Percentiles rank a stretch among this genome's conserved stretches.
Evolutionary conservation across 1,140 invertebrate species (phyloP).

Genomic region (Pogonomyrmex barbatus): DNA sequence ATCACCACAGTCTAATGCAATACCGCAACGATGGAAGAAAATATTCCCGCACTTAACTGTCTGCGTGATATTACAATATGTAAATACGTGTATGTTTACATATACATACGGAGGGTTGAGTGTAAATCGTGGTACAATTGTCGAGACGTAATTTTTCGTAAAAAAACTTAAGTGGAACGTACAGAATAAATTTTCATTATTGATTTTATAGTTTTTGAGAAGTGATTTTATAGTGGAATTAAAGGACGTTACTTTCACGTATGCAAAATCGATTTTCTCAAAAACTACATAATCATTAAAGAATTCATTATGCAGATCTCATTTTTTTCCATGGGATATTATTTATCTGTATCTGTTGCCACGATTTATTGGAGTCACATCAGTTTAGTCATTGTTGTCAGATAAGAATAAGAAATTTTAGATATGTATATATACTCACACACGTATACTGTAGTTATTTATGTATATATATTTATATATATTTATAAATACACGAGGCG

Average conservation of each 20-base stretch:
- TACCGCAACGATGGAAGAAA: constrained; percentile 53
- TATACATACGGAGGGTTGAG: constrained; percentile 43
- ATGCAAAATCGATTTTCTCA: constrained; percentile 3
- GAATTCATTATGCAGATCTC: constrained; percentile 9
- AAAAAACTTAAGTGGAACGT: background rate
- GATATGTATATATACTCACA: constrained; percentile 62
- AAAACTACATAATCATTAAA: constrained; percentile 1
- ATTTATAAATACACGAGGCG: constrained; percentile 68
- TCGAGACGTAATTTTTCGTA: background rate
- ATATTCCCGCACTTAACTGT: constrained; percentile 40
- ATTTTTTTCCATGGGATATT: background rate
- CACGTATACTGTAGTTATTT: constrained; percentile 46
- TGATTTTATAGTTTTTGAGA: background rate
- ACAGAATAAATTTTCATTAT: background rate
- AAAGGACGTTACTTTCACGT: background rate
- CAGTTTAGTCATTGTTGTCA: constrained; percentile 62
- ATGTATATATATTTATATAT: constrained; percentile 64
- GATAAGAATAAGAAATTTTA: constrained; percentile 59
- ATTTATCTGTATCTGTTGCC: background rate
- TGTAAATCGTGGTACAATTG: constrained; percentile 21
- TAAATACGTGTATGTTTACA: constrained; percentile 49
- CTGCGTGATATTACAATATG: constrained; percentile 67
- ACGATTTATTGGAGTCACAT: constrained; percentile 38
- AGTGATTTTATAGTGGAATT: background rate
- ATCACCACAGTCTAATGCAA: constrained; percentile 18